phyloP scores from a whole-genome alignment of 1,140 invertebrate genomes.

The Leptopilina boulardi region DNA sequence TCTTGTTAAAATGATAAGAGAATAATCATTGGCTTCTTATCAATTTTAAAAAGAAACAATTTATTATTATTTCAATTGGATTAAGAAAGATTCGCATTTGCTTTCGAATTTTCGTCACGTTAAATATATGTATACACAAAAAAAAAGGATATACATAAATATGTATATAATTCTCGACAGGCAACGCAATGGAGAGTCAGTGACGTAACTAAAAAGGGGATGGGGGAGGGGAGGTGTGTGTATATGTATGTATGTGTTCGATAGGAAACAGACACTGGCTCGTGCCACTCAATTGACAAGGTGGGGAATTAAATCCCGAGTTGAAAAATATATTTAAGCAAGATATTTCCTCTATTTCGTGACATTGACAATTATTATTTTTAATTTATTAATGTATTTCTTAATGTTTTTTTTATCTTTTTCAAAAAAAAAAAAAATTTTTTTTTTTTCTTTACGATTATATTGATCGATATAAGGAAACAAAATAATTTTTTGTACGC shows the following conservation, averaged over 20 bases:
- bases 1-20: constrained; percentile 27
- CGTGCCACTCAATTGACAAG: constrained; percentile 17
- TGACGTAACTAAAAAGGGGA: constrained; percentile 13
- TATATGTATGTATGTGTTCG: background rate
- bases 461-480: background rate
- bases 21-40: constrained; percentile 5
- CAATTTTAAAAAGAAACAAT: constrained; percentile 10
- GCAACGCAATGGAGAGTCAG: background rate
- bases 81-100: background rate
- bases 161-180: background rate
- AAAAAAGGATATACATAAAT: background rate
- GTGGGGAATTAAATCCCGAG: background rate
- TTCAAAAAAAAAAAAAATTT: background rate
- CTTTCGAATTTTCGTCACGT: constrained; percentile 23
- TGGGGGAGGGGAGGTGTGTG: no score
- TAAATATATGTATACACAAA: background rate
- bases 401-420: background rate
- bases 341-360: background rate
- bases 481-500: no score
- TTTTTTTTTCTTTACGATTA: background rate
- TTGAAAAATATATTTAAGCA: background rate
- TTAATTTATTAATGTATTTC: background rate
- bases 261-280: constrained; percentile 31
- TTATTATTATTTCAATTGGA: constrained; percentile 21
- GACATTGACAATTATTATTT: background rate